Evolutionary conservation across 1,140 invertebrate genomes (phyloP).

Genomic region (Macrobrachium nipponense): DNA sequence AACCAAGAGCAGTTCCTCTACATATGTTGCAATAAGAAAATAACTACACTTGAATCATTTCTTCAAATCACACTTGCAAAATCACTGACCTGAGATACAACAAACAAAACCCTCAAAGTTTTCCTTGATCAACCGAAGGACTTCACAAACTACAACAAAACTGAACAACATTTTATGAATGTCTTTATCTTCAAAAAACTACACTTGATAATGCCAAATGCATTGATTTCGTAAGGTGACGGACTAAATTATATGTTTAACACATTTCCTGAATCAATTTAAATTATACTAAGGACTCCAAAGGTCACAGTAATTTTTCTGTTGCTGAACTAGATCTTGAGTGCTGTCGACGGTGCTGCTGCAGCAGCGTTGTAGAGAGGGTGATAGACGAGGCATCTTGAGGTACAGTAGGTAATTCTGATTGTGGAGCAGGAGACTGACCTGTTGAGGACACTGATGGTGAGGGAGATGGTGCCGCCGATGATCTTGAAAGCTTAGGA

Average conservation of each 20-base stretch:
- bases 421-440: not conserved
- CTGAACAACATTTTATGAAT: not conserved
- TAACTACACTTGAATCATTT: conserved; percentile 25
- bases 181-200: not conserved
- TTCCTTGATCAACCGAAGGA: not conserved
- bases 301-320: conserved; percentile 54
- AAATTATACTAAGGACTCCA: conserved; percentile 54
- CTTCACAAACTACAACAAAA: not conserved
- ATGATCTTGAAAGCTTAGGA: conserved; percentile 30
- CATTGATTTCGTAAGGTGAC: not conserved
- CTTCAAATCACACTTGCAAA: conserved; percentile 17
- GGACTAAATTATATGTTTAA: not conserved
- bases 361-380: conserved; percentile 41
- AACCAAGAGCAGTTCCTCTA: not conserved
- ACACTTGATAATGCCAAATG: no score
- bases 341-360: conserved; percentile 44
- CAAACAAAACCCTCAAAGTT: conserved; percentile 9
- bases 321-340: conserved; percentile 42
- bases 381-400: conserved; percentile 35
- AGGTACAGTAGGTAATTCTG: conserved; percentile 22
- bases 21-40: conserved; percentile 31
- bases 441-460: conserved; percentile 9
- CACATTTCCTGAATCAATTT: not conserved
- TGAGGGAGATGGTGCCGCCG: conserved; percentile 35
- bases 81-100: conserved; percentile 27